Conservation (phyloP, 2,888 invertebrate species). For the Leuctra nigra region DNA sequence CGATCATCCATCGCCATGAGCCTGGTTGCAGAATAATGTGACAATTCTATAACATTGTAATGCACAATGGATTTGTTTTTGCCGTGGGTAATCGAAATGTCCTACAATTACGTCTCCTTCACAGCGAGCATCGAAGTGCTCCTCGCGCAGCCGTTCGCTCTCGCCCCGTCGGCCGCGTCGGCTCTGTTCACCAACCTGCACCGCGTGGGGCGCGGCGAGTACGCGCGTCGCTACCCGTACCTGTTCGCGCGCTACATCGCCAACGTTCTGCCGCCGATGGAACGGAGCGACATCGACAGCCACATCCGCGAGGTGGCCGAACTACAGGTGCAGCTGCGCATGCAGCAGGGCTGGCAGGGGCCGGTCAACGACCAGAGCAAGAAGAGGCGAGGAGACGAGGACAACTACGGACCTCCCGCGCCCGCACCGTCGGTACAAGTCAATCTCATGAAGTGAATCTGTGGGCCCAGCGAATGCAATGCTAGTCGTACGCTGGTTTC, state of each 20-base stretch:
- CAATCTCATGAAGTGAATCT: neutral
- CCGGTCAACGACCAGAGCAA: slow-evolving; percentile 12
- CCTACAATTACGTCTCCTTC: no score
- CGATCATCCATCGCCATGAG: no score
- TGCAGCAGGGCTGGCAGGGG: slow-evolving; percentile 6
- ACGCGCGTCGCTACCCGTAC: slow-evolving; percentile 24
- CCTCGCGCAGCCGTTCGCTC: slow-evolving; percentile 22
- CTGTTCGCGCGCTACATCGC: slow-evolving; percentile 28
- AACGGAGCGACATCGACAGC: slow-evolving; percentile 23
- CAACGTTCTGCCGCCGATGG: slow-evolving; percentile 27
- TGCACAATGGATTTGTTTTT: no score
- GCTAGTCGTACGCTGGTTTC: no score
- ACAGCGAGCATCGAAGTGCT: slow-evolving; percentile 24
- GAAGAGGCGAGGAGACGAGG: slow-evolving; percentile 26
- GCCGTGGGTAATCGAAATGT: no score
- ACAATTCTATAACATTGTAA: no score
- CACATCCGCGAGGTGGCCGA: slow-evolving; percentile 25
- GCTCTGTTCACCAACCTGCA: slow-evolving; percentile 25
- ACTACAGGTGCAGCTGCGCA: slow-evolving; percentile 21
- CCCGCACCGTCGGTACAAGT: neutral
- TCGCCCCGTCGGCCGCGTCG: slow-evolving; percentile 23
- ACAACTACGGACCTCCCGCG: slow-evolving; percentile 23
- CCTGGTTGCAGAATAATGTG: no score
- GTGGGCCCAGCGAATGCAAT: neutral
- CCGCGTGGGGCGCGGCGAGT: slow-evolving; percentile 22